These are phyloP conservation scores for Smutsia temminckii DNA, from an alignment of 2,797 vertebrate genomes.

Conservation along the genomic window DNA sequence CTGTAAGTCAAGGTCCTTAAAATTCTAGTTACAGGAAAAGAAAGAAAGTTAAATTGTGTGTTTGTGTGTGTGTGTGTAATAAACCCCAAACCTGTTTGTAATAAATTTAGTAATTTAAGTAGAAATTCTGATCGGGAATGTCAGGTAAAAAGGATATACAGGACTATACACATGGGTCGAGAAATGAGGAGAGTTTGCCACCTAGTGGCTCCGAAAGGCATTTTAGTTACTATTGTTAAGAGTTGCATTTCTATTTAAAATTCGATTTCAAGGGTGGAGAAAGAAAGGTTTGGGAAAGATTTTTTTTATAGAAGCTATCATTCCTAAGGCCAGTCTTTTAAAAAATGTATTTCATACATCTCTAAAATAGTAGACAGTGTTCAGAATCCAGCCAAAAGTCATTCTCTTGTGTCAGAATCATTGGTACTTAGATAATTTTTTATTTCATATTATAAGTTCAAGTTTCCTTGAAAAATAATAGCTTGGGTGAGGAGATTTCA, in stretches of 20 bases:
- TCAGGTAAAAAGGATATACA: neutral
- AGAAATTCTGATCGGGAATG: neutral
- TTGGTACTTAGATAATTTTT: neutral
- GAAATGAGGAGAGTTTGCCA: conserved; percentile 59
- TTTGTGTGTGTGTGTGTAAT: neutral
- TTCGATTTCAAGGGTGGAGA: neutral
- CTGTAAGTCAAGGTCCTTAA: neutral
- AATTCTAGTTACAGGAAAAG: neutral
- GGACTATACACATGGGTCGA: neutral
- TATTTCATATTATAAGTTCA: neutral
- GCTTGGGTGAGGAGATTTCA: neutral
- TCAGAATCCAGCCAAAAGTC: neutral
- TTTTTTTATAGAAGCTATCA: neutral
- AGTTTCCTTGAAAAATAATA: neutral
- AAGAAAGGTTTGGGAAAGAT: neutral
- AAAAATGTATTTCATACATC: neutral
- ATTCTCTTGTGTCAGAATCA: neutral
- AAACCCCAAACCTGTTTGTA: neutral
- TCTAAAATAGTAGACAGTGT: neutral
- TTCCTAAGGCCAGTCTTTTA: neutral
- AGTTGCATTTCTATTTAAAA: conserved; percentile 48
- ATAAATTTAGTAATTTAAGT: conserved; percentile 6
- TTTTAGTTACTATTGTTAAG: neutral
- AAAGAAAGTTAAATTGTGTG: neutral
- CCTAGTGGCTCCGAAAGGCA: conserved; percentile 56